Evolutionary conservation across 1,140 invertebrate genomes (phyloP).

Genomic region (Vanessa tameamea): DNA sequence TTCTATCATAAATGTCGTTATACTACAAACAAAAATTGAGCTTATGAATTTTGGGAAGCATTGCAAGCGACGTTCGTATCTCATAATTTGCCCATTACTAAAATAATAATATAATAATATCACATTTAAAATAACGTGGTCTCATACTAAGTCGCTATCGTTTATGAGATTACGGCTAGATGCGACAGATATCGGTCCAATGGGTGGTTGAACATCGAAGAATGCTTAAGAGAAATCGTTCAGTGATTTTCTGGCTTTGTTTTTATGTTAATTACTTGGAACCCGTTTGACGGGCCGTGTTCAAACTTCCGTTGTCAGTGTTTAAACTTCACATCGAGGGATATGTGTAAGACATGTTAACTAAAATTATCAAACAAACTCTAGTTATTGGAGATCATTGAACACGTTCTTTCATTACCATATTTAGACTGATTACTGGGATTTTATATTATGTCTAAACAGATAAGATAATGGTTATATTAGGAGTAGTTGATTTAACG

Average conservation of each 20-base stretch:
- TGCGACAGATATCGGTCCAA: slow-evolving; percentile 67
- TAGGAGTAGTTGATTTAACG: neutral
- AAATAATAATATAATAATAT: neutral
- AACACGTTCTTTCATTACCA: slow-evolving; percentile 48
- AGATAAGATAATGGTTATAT: slow-evolving; percentile 24
- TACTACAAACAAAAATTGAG: too few species aligned
- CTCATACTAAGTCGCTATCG: slow-evolving; percentile 71
- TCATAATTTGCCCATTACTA: neutral
- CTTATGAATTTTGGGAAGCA: too few species aligned
- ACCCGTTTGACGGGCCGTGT: slow-evolving; percentile 57
- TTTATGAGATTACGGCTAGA: slow-evolving; percentile 77
- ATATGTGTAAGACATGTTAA: slow-evolving; percentile 16
- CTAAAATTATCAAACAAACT: slow-evolving; percentile 60
- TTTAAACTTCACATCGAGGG: slow-evolving; percentile 53
- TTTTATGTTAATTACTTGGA: slow-evolving; percentile 73
- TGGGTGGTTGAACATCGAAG: slow-evolving; percentile 62
- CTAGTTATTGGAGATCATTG: slow-evolving; percentile 40
- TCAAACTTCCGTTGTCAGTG: slow-evolving; percentile 69
- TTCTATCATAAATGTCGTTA: too few species aligned
- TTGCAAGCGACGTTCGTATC: too few species aligned
- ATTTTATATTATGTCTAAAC: slow-evolving; percentile 47
- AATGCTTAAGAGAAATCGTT: slow-evolving; percentile 75
- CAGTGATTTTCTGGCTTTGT: slow-evolving; percentile 74
- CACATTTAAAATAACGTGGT: slow-evolving; percentile 39
- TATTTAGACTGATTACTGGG: slow-evolving; percentile 48